phyloP scores from a whole-genome alignment of 2,888 invertebrate genomes.

The Cryptops parisi region DNA sequence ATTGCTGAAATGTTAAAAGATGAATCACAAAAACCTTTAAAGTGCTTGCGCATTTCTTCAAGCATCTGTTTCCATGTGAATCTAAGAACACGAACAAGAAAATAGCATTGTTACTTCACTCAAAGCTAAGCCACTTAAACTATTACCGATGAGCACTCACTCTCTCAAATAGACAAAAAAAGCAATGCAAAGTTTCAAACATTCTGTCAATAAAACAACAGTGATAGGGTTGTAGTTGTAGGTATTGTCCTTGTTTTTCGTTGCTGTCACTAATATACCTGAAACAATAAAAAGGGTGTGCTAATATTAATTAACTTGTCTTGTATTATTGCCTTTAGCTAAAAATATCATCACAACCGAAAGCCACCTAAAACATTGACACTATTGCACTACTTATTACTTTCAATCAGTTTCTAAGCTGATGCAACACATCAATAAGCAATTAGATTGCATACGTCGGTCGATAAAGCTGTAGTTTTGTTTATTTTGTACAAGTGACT shows the following conservation, averaged over 20 bases:
- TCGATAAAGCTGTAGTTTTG: too few species aligned
- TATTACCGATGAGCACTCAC: conserved; percentile 23
- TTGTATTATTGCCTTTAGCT: too few species aligned
- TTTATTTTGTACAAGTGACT: too few species aligned
- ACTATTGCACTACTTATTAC: too few species aligned
- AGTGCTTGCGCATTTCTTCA: conserved; percentile 43
- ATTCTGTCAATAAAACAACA: conserved; percentile 76
- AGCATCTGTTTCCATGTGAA: conserved; percentile 41
- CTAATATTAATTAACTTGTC: background rate
- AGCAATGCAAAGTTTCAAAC: conserved; percentile 64
- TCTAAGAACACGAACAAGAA: conserved; percentile 32
- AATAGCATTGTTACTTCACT: background rate
- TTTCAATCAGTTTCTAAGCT: too few species aligned
- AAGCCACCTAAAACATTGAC: too few species aligned
- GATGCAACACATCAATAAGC: too few species aligned
- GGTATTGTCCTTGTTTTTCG: conserved; percentile 60
- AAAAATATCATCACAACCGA: too few species aligned
- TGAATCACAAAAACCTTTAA: conserved; percentile 34
- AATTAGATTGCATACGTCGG: too few species aligned
- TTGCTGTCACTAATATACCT: conserved; percentile 85
- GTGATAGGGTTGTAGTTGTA: conserved; percentile 72
- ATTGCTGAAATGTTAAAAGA: background rate
- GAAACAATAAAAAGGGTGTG: conserved; percentile 26
- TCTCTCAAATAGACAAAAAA: conserved; percentile 42
- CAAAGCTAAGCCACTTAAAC: background rate